phyloP scores from a whole-genome alignment of 1,140 invertebrate genomes.

The Papilio helenus region DNA sequence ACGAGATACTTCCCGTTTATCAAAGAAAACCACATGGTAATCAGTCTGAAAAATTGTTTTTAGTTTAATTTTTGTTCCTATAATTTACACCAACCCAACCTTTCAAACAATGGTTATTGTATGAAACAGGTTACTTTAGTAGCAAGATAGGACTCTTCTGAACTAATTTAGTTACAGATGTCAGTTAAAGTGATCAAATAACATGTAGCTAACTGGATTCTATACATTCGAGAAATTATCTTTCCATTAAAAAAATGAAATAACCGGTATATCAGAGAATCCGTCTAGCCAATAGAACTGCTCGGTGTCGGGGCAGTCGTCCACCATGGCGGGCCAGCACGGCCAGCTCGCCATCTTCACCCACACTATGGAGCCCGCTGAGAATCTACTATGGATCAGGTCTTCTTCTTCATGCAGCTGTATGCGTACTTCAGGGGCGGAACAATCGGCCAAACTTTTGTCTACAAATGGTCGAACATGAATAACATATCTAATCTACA shows the following conservation, averaged over 20 bases:
- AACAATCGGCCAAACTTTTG: slow-evolving; percentile 78
- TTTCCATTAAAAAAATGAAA: neutral
- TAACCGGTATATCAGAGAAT: slow-evolving; percentile 81
- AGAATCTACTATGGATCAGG: slow-evolving; percentile 83
- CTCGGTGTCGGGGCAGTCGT: slow-evolving; percentile 86
- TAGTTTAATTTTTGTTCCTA: neutral
- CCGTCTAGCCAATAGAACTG: slow-evolving; percentile 84
- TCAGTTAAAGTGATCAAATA: neutral
- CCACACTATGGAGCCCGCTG: slow-evolving; percentile 87
- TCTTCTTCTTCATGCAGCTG: slow-evolving; percentile 78
- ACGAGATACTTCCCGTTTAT: slow-evolving; percentile 78
- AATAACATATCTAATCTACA: neutral
- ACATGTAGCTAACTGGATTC: too few species aligned
- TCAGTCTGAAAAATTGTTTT: slow-evolving; percentile 78
- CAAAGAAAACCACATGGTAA: slow-evolving; percentile 87
- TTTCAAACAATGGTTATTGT: neutral
- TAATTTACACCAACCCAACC: neutral
- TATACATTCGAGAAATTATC: too few species aligned
- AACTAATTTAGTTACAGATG: neutral
- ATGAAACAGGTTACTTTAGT: neutral
- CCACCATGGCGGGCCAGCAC: slow-evolving; percentile 90
- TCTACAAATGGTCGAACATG: slow-evolving; percentile 65
- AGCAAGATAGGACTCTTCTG: neutral
- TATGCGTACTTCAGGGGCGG: slow-evolving; percentile 73
- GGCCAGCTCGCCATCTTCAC: slow-evolving; percentile 85